Conservation (phyloP, 2,113 vertebrate genomes). For the Myocastor coypus region DNA sequence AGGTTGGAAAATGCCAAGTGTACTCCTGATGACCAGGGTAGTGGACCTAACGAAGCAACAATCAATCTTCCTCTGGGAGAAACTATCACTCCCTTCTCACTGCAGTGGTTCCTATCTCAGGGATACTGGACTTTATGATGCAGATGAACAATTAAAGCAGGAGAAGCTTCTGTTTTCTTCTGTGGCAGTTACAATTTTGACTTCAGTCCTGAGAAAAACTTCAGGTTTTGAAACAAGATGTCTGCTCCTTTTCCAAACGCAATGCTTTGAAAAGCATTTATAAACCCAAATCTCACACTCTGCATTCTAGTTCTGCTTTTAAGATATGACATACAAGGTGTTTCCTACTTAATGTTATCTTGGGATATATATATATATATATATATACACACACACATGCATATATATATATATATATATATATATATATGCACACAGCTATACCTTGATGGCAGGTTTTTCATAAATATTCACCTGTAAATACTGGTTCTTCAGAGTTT, state of each 20-base stretch:
- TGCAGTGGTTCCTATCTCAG: conserved; percentile 91
- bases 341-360: conserved; percentile 74
- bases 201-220: conserved; percentile 69
- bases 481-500: conserved; percentile 84
- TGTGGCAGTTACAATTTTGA: conserved; percentile 77
- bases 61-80: conserved; percentile 72
- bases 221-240: conserved; percentile 70
- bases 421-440: neutral
- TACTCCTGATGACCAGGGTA: conserved; percentile 71
- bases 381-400: neutral
- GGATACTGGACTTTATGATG: conserved; percentile 88
- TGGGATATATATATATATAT: conserved; percentile 39
- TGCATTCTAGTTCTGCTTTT: conserved; percentile 78
- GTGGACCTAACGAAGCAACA: conserved; percentile 62
- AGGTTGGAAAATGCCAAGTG: conserved; percentile 68
- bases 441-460: conserved; percentile 77
- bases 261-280: conserved; percentile 71
- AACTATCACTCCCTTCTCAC: conserved; percentile 76
- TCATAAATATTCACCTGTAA: conserved; percentile 84
- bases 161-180: conserved; percentile 70
- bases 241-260: conserved; percentile 54
- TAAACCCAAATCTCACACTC: conserved; percentile 62
- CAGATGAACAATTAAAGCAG: conserved; percentile 86
- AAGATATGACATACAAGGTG: conserved; percentile 79
- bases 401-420: neutral